phyloP scores from a whole-genome alignment of 1,140 invertebrate genomes.

The Centruroides sculpturatus region DNA sequence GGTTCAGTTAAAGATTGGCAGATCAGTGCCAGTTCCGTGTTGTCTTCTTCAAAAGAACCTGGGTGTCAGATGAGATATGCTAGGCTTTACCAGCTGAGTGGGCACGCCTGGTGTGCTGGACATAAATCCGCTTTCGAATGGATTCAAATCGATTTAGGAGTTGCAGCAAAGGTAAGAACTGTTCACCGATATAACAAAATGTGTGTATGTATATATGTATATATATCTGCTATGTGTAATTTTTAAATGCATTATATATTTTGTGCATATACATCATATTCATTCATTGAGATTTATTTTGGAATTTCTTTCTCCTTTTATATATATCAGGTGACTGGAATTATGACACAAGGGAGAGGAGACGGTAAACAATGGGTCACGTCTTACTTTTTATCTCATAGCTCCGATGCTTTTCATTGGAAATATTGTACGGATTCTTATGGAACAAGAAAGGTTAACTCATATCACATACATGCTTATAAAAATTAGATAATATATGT shows the following conservation, averaged over 20 bases:
- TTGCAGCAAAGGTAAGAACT: slow-evolving; percentile 33
- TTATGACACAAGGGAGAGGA: slow-evolving; percentile 38
- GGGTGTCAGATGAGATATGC: slow-evolving; percentile 39
- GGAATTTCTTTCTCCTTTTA: not conserved
- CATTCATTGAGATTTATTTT: too few species aligned
- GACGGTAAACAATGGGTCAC: slow-evolving; percentile 39
- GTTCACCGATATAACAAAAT: too few species aligned
- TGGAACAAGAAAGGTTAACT: slow-evolving; percentile 34
- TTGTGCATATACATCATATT: too few species aligned
- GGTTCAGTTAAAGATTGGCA: slow-evolving; percentile 43
- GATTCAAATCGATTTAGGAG: slow-evolving; percentile 36
- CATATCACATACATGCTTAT: not conserved
- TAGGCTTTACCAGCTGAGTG: slow-evolving; percentile 36
- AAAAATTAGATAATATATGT: too few species aligned
- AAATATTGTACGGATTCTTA: slow-evolving; percentile 35
- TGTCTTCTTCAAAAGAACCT: slow-evolving; percentile 32
- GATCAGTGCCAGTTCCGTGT: slow-evolving; percentile 38
- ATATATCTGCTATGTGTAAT: too few species aligned
- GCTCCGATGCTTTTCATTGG: slow-evolving; percentile 37
- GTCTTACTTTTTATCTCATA: slow-evolving; percentile 36
- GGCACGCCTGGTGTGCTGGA: slow-evolving; percentile 38
- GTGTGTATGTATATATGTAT: too few species aligned
- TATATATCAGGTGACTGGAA: slow-evolving; percentile 34
- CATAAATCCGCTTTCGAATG: slow-evolving; percentile 38
- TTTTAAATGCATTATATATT: not conserved